Conservation (phyloP, 2,113 vertebrate species). For the Channa argus region DNA sequence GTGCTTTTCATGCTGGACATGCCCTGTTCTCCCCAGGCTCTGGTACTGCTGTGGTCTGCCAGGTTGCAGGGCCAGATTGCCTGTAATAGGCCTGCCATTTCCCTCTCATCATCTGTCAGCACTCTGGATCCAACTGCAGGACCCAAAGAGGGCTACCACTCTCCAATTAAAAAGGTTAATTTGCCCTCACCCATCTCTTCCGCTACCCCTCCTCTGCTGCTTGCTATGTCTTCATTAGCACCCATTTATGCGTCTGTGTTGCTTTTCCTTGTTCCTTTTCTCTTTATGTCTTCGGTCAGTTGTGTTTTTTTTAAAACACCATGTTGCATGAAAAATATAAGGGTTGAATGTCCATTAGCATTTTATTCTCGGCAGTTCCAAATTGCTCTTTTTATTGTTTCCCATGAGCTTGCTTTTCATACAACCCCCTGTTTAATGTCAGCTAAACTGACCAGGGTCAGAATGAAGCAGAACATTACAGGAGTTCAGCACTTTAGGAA, state of each 20-base stretch:
- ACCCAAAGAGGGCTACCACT: constrained; percentile 77
- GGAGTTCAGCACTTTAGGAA: constrained; percentile 5
- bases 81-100: constrained; percentile 80
- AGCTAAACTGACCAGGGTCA: constrained; percentile 14
- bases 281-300: not conserved
- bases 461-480: constrained; percentile 5
- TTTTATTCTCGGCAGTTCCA: constrained; percentile 14
- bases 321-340: constrained; percentile 30
- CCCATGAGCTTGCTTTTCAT: not conserved
- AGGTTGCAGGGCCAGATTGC: constrained; percentile 77
- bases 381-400: constrained; percentile 16
- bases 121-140: constrained; percentile 76
- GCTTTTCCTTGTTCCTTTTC: constrained; percentile 8
- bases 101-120: constrained; percentile 82
- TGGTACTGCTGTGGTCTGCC: constrained; percentile 74
- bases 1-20: constrained; percentile 73
- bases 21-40: constrained; percentile 78
- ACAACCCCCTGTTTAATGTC: not conserved
- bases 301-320: constrained; percentile 18
- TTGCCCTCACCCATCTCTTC: constrained; percentile 58
- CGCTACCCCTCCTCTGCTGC: not conserved
- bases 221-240: constrained; percentile 72
- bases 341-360: constrained; percentile 4
- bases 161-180: constrained; percentile 83
- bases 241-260: constrained; percentile 53